Conservation (phyloP, 2,113 vertebrate species). For the Caranx melampygus region DNA sequence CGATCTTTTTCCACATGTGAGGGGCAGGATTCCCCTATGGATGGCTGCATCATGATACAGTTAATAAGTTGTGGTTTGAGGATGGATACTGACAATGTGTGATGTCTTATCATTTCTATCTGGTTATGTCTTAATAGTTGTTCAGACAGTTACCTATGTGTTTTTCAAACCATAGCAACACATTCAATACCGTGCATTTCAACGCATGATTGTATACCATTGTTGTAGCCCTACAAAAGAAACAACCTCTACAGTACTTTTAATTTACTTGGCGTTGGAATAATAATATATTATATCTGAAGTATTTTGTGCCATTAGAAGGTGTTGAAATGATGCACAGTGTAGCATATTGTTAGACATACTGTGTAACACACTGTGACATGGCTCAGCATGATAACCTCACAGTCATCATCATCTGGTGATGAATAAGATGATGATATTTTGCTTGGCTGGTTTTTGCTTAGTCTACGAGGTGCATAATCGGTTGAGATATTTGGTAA, state of each 20-base stretch:
- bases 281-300: neutral
- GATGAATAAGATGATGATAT: too few relatives aligned
- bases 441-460: too few relatives aligned
- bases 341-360: neutral
- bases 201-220: neutral
- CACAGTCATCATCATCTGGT: neutral
- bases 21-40: neutral
- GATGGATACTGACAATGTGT: neutral
- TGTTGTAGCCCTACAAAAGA: neutral
- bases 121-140: neutral
- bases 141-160: neutral
- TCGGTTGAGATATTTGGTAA: too few relatives aligned
- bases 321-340: neutral
- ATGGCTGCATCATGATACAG: neutral
- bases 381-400: neutral
- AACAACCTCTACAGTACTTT: neutral
- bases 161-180: neutral
- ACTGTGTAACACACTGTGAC: neutral
- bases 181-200: neutral
- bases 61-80: neutral
- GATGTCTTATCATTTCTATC: neutral
- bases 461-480: too few relatives aligned
- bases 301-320: neutral
- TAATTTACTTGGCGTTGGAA: neutral
- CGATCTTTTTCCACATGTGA: slow-evolving; percentile 14